Conservation (phyloP, 2,113 vertebrate genomes). For the Canis aureus region DNA sequence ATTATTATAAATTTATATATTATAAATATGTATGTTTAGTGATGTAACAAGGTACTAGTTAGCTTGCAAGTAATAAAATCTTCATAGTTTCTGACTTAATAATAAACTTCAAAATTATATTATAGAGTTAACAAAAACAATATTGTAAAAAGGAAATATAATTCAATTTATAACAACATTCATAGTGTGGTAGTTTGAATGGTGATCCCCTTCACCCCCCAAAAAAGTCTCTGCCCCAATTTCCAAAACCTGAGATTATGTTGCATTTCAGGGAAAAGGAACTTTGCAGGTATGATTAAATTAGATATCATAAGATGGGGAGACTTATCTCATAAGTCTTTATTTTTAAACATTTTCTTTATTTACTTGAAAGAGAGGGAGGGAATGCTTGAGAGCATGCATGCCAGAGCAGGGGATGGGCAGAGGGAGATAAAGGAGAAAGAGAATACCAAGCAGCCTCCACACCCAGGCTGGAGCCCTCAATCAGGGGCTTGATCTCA, state of each 20-base stretch:
- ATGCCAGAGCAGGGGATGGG: not conserved
- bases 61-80: not conserved
- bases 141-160: not conserved
- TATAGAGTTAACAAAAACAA: not conserved
- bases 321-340: not conserved
- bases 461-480: not conserved
- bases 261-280: not conserved
- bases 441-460: not conserved
- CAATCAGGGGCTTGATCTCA: no score
- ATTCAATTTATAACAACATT: not conserved
- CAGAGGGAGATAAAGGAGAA: not conserved
- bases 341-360: not conserved
- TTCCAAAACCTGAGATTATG: not conserved
- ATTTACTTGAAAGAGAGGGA: not conserved
- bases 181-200: not conserved
- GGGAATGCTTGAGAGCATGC: not conserved
- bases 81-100: not conserved
- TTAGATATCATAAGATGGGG: not conserved
- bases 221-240: not conserved
- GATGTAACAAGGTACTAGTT: not conserved
- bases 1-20: not conserved
- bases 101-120: not conserved
- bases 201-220: not conserved
- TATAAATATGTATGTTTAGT: not conserved
- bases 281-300: not conserved